Base-by-base conservation (phyloP, 1,140 invertebrate genomes). In the Asobara japonica region DNA sequence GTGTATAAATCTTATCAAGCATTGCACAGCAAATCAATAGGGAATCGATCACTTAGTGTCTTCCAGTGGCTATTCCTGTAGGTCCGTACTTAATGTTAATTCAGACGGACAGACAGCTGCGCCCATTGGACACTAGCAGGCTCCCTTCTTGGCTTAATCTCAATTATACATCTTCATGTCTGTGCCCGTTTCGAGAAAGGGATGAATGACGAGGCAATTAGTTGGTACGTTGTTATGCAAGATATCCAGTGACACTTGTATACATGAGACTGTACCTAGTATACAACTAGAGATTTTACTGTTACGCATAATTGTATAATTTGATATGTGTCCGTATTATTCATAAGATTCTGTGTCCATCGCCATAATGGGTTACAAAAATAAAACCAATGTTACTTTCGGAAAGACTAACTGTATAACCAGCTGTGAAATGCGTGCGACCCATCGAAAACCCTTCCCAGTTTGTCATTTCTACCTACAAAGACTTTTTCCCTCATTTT, bases 221-320 rank as follows among this genome's bases (percentile, higher is more conserved):
- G 70, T 66, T 72, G 70, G 65, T 25, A 72, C 70, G 70, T 61
- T 61, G 64, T 72, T 51, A 72, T 64, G 62, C 70, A 51, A 72
- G 38, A 66, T 60, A 72, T 66, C 36, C 31, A 41, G 22, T 31
- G 16, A 36, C 20, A 41, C 51, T 30, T 36, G 27, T 18, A 51
- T 25, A 30, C 18, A 67, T 67, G 65, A 33, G 25, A 36, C 3
- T 64, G 61, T 64, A 3, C 22, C 51, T n/a, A 36, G 31, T 11
- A 51, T 16, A 7, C 45, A 31, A 64, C 61, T 11, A 27, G 22
- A 25, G 20, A 56, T 25, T 51, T 45, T 38, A 29, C 38, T 31
- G 61, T 64, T 64, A 41, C 41, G 41, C 25, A 22, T 41, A 29
- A 67, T 67, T 67, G 65, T 67, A 48, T 45, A 67, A 45, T 41